Conservation (phyloP, 2,888 invertebrate genomes). For the Nowickia ferox region DNA sequence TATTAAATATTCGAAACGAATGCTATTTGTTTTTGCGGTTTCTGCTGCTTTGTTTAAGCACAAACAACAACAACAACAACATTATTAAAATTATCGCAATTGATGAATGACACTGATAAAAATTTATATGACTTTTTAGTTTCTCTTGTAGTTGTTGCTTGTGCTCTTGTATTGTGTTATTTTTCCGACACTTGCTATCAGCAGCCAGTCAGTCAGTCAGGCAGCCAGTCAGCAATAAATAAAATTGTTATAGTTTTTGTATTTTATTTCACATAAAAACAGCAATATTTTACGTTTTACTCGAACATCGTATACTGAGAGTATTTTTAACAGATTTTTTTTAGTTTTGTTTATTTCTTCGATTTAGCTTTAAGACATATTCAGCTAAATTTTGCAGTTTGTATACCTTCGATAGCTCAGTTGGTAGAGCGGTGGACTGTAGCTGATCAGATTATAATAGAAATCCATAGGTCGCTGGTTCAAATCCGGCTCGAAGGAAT, state of each 20-base stretch:
- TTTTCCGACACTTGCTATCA: constrained; percentile 55
- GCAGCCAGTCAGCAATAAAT: constrained; percentile 7
- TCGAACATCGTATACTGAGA: neutral
- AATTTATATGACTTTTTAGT: constrained; percentile 45
- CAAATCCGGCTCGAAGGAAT: constrained; percentile 81
- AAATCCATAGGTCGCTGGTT: constrained; percentile 81
- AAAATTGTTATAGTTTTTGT: constrained; percentile 22
- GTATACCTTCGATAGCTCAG: constrained; percentile 81
- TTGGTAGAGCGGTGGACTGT: constrained; percentile 82
- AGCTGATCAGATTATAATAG: constrained; percentile 68
- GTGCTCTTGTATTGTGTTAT: constrained; percentile 22
- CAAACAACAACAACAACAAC: constrained; percentile 26
- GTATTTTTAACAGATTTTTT: neutral
- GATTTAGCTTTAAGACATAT: neutral
- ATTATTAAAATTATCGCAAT: constrained; percentile 66
- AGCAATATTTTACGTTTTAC: neutral
- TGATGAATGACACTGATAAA: constrained; percentile 70
- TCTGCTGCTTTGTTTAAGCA: constrained; percentile 12
- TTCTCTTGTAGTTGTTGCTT: constrained; percentile 13
- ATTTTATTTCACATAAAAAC: constrained; percentile 46
- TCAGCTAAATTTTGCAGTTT: accelerated
- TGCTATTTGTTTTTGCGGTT: constrained; percentile 51
- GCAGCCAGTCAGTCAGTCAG: constrained; percentile 31
- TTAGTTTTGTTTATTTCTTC: neutral
- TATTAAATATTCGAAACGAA: constrained; percentile 42